Base-by-base conservation (phyloP, 2,888 invertebrate genomes). In the Acronicta psi region DNA sequence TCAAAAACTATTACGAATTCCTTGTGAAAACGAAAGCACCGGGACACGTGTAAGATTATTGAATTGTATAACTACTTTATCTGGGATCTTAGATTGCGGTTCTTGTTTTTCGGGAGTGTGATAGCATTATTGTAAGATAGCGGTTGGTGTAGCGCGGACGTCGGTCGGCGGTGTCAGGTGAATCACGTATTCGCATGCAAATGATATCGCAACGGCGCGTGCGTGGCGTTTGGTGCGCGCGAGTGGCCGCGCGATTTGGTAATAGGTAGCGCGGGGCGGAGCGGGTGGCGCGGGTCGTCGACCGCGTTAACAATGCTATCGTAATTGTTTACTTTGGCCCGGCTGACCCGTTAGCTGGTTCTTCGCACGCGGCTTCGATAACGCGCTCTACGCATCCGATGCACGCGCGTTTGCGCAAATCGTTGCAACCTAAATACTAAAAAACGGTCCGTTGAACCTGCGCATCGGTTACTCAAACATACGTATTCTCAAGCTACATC, bases 251-350 rank as follows among this genome's bases (percentile, higher is more conserved):
- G 79, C 79, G 80, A 71, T 83, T 84, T 75, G 82, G 84, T 83
- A 83, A 82, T 77, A 80, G 69, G 61, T 46, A 41, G 52, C 49
- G 58, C 75, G 69, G 65, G 59, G 75, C 59, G 67, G 66, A 69
- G 64, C 65, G 65, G 37, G 55, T 25, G 23, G 50, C 17, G 44
- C 46, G 74, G 89, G 87, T 87, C 87, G 73, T 69, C 80, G 87
- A 68, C 88, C 89, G 76, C 78, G 69, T 73, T 71, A 83, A 89
- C 90, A 88, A 89, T 89, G 86, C 84, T 88, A 89, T 88, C 88
- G 89, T 85, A 87, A 89, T 91, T 92, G 90, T 92, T 91, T 92
- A 90, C 90, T 84, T 83, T 87, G 83, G 82, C 84, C 83, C 80
- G 84, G 59, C 75, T 83, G 86, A 84, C 88, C 88, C 87, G 81